Percentiles rank a stretch among this genome's conserved stretches.
Evolutionary conservation across 2,888 invertebrate genomes (phyloP).

Genomic region (Agriopis marginaria): DNA sequence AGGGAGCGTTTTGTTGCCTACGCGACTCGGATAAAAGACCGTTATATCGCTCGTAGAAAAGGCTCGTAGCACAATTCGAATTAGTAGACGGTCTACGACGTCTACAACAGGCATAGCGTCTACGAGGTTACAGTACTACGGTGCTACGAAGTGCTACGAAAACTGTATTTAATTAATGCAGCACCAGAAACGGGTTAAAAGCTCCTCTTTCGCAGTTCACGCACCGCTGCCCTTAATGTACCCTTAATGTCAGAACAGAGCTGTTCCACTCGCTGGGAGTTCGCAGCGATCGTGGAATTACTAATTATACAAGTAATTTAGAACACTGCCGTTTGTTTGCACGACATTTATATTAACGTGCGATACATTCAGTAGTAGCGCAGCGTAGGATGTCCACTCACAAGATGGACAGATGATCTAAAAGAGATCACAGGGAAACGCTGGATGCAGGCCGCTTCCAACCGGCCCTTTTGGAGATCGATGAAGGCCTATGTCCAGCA

Average conservation of each 20-base stretch:
- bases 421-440: too few species aligned
- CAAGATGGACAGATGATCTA: too few species aligned
- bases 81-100: conserved; percentile 30
- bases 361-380: too few species aligned
- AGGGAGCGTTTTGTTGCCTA: too few species aligned
- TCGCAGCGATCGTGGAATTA: conserved; percentile 12
- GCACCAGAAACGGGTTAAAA: conserved; percentile 29
- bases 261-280: conserved; percentile 5
- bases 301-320: conserved; percentile 12
- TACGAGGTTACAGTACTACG: conserved; percentile 16
- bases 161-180: conserved; percentile 37
- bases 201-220: conserved; percentile 28
- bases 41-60: not conserved
- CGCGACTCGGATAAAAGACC: too few species aligned
- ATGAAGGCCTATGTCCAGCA: too few species aligned
- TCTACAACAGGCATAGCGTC: conserved; percentile 22
- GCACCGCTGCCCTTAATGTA: conserved; percentile 23
- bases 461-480: too few species aligned
- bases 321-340: not conserved
- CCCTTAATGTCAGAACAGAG: conserved; percentile 9
- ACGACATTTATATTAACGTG: not conserved
- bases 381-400: too few species aligned
- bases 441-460: too few species aligned
- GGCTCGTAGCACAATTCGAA: conserved; percentile 11
- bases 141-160: conserved; percentile 24